Base-by-base conservation (phyloP, 2,113 vertebrate genomes). In the Burhinus oedicnemus region DNA sequence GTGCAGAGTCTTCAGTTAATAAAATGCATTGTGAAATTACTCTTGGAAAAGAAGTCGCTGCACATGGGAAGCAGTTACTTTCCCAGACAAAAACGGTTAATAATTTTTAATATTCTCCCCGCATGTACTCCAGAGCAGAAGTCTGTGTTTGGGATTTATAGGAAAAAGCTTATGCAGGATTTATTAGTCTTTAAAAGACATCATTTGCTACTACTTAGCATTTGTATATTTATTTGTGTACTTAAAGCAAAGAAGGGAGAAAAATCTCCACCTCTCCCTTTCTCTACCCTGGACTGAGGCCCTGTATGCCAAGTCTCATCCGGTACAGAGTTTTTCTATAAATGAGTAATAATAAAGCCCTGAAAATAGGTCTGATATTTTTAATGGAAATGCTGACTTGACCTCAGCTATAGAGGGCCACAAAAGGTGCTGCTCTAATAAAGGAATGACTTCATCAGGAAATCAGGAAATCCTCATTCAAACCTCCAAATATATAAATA, bases 401-500 rank as follows among this genome's bases (percentile, higher is more conserved):
- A 95, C 97, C 97, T 96, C 95, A 97, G 95, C 85, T 95, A 49
- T 54, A 82, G 68, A 95, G 47, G 60, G 69, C 45, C 94, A 97
- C 12, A 90, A 98, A 97, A 93, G 95, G 95, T 95, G 87, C 92
- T 97, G 95, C 95, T 98, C 79, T 95, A 93, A 97, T 93, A 97
- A 96, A 97, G 89, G 87, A 97, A 98, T 98, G 97, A 98, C 97
- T 98, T 98, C 97, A 98, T 97, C 98, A 98, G 97, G 98, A 98
- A 98, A 97, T 97, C 97, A 98, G 98, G 98, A 98, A 98, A 98
- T 98, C 98, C 98, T 98, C 96, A 97, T 97, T 98, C 92, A 95
- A 95, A 97, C 94, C 97, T 98, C 96, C 95, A 98, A 98, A 98
- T 97, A 93, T 97, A 98, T 96, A 98, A 98, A 98, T 98, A 98